A percentile compares a stretch with the other conserved stretches of the same genome.
Conservation (phyloP, 2,113 vertebrate species). For the Tringa solitaria region DNA sequence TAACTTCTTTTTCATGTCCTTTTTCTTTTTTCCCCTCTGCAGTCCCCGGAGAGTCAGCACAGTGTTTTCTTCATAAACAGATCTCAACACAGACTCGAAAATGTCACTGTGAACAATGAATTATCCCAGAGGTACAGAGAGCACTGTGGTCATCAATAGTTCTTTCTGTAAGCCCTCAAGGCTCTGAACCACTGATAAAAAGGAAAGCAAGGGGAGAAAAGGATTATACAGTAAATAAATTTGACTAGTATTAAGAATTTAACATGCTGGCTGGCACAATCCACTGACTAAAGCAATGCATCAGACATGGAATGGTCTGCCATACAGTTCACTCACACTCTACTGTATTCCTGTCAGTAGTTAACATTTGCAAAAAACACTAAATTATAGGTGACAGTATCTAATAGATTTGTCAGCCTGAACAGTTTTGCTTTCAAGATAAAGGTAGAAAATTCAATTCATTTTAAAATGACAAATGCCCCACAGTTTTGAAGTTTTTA, state of each 20-base stretch:
- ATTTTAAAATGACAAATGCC: neutral
- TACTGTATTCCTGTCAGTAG: neutral
- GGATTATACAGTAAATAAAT: conserved; percentile 63
- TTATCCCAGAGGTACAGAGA: neutral
- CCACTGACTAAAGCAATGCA: neutral
- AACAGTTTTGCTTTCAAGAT: conserved; percentile 43
- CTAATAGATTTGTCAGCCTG: conserved; percentile 52
- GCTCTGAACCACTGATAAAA: conserved; percentile 27
- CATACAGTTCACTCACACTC: neutral
- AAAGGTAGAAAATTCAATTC: neutral
- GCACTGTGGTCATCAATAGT: neutral
- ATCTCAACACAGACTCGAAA: conserved; percentile 39
- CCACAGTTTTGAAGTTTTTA: neutral
- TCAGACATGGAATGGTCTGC: neutral
- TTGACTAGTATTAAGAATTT: conserved; percentile 65
- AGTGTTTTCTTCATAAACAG: conserved; percentile 53
- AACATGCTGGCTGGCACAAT: conserved; percentile 4
- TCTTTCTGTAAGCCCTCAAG: neutral
- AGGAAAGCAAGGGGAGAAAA: neutral
- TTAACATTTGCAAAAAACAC: neutral
- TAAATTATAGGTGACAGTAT: conserved; percentile 45
- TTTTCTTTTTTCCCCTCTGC: conserved; percentile 7
- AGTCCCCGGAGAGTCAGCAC: conserved; percentile 1
- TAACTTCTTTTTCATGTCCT: conserved; percentile 35
- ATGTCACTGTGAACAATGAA: conserved; percentile 37